Conservation (phyloP, 2,888 invertebrate genomes). For the Anodontia alba region DNA sequence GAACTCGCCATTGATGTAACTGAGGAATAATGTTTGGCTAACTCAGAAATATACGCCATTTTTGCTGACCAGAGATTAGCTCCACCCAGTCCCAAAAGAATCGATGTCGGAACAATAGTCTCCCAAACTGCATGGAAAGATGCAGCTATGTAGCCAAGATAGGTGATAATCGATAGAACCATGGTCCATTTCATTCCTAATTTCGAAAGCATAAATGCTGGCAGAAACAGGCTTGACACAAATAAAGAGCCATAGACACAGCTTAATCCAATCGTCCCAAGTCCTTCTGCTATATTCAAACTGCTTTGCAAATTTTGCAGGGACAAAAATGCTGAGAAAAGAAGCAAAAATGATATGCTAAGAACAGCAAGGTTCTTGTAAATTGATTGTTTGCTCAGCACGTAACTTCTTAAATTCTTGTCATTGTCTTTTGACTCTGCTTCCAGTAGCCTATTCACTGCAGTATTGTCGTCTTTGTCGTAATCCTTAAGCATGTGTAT, state of each 20-base stretch:
- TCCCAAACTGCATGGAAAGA: neutral
- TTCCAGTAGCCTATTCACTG: no score
- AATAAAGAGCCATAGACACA: neutral
- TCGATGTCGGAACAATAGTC: neutral
- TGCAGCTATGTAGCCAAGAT: neutral
- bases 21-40: neutral
- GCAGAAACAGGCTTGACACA: neutral
- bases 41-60: neutral
- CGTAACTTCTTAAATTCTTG: neutral
- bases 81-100: neutral
- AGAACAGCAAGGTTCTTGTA: neutral
- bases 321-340: constrained; percentile 2
- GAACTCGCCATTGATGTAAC: no score
- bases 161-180: neutral
- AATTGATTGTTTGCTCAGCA: neutral
- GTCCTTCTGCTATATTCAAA: neutral
- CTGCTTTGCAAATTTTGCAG: neutral
- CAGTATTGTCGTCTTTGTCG: no score
- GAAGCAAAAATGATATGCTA: neutral
- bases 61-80: neutral
- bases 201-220: neutral
- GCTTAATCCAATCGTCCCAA: neutral
- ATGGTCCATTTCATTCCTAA: constrained; percentile 8
- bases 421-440: no score
- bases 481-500: no score